Evolutionary conservation across 1,140 invertebrate species (phyloP).

Genomic region (Drosophila obscura): DNA sequence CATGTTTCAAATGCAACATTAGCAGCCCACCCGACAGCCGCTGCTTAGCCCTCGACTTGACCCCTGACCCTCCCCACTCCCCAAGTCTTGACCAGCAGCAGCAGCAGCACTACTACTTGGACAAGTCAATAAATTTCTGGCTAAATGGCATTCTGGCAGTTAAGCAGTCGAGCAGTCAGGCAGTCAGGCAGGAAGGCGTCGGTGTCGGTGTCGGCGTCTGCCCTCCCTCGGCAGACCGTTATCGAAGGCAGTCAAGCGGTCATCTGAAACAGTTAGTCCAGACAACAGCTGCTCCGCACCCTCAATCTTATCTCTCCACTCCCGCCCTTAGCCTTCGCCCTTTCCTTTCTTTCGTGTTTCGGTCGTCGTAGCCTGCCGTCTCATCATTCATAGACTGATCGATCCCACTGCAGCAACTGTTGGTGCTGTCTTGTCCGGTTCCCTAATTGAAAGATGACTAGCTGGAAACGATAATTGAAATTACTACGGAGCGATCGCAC

Average conservation of each 20-base stretch:
- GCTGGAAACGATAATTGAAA: too few species aligned
- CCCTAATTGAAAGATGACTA: too few species aligned
- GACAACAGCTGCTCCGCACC: slow-evolving; percentile 35
- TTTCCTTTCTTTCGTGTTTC: too few species aligned
- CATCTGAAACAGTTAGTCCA: slow-evolving; percentile 32
- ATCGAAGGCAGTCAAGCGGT: slow-evolving; percentile 28
- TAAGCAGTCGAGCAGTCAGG: slow-evolving; percentile 15
- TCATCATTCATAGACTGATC: too few species aligned
- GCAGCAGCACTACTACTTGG: not conserved
- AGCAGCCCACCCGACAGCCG: not conserved
- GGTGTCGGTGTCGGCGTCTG: slow-evolving; percentile 7
- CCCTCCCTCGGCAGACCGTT: slow-evolving; percentile 37
- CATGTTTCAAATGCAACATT: slow-evolving; percentile 39
- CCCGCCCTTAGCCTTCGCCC: not conserved
- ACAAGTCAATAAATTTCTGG: slow-evolving; percentile 34
- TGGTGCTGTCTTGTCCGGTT: too few species aligned
- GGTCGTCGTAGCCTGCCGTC: too few species aligned
- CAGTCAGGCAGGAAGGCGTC: slow-evolving; percentile 20
- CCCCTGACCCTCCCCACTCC: not conserved
- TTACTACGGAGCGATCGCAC: too few species aligned
- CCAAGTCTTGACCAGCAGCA: not conserved
- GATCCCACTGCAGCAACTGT: too few species aligned
- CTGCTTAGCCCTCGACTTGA: too few species aligned
- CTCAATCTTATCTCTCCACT: not conserved
- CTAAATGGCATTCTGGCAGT: slow-evolving; percentile 24